A percentile compares a stretch with the other conserved stretches of the same genome.
phyloP scores from a whole-genome alignment of 2,888 invertebrate species.

The Archips crataeganus region DNA sequence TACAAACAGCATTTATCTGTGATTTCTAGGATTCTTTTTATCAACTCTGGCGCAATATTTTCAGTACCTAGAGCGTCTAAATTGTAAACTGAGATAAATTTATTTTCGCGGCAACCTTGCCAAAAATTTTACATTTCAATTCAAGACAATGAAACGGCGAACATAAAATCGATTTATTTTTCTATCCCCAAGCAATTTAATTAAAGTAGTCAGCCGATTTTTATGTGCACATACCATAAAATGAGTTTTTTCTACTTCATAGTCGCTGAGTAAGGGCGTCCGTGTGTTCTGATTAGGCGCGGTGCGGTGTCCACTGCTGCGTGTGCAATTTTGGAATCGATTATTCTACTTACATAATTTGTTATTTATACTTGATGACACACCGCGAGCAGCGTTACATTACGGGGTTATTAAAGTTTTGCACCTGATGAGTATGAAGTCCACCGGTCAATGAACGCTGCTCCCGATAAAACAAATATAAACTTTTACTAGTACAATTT shows the following conservation, averaged over 20 bases:
- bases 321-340: conserved; percentile 48
- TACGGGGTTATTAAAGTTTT: neutral
- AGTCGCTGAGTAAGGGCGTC: conserved; percentile 49
- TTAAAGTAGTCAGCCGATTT: conserved; percentile 52
- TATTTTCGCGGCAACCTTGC: conserved; percentile 20
- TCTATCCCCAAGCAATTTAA: conserved; percentile 53
- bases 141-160: conserved; percentile 15
- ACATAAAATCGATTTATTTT: conserved; percentile 32
- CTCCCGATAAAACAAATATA: no score
- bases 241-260: conserved; percentile 60
- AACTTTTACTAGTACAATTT: no score
- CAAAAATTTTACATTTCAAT: conserved; percentile 14
- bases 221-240: conserved; percentile 67
- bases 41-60: conserved; percentile 9
- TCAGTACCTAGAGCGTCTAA: neutral
- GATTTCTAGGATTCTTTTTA: conserved; percentile 18
- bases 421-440: neutral
- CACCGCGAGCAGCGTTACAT: neutral
- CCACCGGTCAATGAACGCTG: no score
- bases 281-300: conserved; percentile 59
- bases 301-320: conserved; percentile 58
- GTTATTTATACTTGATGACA: neutral
- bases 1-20: conserved; percentile 2
- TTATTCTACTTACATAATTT: conserved; percentile 4
- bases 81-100: conserved; percentile 10